Conservation (phyloP, 2,888 invertebrate species). For the Drosophila paucipuncta region DNA sequence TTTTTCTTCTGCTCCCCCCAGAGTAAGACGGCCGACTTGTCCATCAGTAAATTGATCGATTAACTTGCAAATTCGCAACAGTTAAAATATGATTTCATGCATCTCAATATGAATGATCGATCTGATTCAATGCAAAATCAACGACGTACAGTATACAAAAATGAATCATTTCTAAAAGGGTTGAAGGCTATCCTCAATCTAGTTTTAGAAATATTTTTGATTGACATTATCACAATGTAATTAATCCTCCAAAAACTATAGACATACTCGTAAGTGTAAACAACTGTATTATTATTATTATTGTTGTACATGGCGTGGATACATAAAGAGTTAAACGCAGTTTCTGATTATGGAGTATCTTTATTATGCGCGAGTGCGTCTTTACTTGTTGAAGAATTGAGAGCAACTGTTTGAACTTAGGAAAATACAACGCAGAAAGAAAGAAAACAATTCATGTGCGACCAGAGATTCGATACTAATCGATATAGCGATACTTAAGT, state of each 20-base stretch:
- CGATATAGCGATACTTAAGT: no score
- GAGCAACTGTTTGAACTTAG: no score
- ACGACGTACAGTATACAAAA: neutral
- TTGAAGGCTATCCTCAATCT: neutral
- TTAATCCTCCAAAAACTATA: neutral
- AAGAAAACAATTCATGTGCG: no score
- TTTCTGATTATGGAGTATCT: no score
- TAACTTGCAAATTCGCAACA: conserved; percentile 56
- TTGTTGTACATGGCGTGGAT: no score
- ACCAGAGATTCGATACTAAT: no score
- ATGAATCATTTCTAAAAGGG: neutral
- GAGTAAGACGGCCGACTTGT: conserved; percentile 11
- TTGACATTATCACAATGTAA: neutral
- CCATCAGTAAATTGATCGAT: conserved; percentile 47
- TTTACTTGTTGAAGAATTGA: no score
- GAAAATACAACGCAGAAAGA: no score
- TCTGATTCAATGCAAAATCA: conserved; percentile 2
- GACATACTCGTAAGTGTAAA: no score
- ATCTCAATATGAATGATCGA: conserved; percentile 32
- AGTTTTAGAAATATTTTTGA: neutral
- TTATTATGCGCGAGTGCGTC: no score
- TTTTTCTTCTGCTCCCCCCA: conserved; percentile 23
- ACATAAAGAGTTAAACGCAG: no score
- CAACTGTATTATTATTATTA: no score
- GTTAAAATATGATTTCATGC: conserved; percentile 51